Evolutionary conservation across 2,113 vertebrate genomes (phyloP).

Genomic region (Callaeas wilsoni): DNA sequence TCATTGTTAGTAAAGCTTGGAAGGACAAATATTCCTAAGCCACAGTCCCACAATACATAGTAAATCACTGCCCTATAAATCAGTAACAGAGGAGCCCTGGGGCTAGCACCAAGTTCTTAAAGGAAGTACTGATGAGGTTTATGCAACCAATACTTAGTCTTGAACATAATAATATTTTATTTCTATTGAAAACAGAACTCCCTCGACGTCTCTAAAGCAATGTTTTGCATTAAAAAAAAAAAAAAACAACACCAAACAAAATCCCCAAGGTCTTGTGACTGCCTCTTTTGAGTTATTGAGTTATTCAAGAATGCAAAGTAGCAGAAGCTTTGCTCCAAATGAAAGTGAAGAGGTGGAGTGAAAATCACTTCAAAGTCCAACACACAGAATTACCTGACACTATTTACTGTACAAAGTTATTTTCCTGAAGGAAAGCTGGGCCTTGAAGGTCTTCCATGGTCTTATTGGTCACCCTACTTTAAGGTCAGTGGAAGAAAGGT

Average conservation of each 20-base stretch:
- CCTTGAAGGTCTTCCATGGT: not conserved
- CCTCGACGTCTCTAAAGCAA: not conserved
- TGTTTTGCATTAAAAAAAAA: not conserved
- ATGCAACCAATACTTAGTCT: not conserved
- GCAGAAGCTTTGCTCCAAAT: not conserved
- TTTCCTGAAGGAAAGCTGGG: not conserved
- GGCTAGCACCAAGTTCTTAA: not conserved
- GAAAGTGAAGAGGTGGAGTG: not conserved
- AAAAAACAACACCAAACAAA: not conserved
- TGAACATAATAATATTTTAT: not conserved
- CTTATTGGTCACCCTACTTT: not conserved
- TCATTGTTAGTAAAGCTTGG: not conserved
- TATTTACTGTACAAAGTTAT: not conserved
- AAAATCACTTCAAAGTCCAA: not conserved
- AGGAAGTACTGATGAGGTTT: not conserved
- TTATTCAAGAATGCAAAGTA: not conserved
- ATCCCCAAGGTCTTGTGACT: not conserved
- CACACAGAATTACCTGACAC: not conserved
- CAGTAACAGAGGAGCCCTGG: not conserved
- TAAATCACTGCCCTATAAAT: constrained; percentile 34
- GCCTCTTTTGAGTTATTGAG: not conserved
- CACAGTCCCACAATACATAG: not conserved
- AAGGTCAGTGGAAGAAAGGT: not conserved
- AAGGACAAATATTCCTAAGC: not conserved
- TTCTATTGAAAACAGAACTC: not conserved